Base-by-base conservation (phyloP, 2,888 invertebrate genomes). In the Drymonia ruficornis region DNA sequence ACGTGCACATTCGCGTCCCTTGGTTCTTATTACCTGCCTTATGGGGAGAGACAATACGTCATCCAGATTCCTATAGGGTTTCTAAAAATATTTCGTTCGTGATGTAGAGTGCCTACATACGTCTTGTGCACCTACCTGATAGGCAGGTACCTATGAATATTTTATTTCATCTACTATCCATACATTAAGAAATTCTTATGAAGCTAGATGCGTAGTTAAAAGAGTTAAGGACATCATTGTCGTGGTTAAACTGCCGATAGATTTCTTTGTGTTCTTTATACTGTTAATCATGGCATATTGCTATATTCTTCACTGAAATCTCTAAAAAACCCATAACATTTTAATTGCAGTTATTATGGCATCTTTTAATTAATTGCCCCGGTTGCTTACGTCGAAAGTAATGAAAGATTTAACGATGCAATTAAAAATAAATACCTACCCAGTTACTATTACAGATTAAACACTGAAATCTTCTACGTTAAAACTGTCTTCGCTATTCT, bases 11-110 rank as follows among this genome's bases (percentile, higher is more conserved):
- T 65, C 58, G 53, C 49, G 61, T 68, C 58, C 58, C 66, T 64
- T 67, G 65, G 64, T 70, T 81, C 71, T 62, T 70, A 72, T 83
- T 76, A 76, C 78, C 67, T 74, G 66, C 74, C 72, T 71, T 76
- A 72, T 76, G 72, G 68, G 78, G 75, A 75, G 64, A 69, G 71
- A 80, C 73, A 81, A 77, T 78, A 80, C 67, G 67, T 62, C 71
- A 72, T 71, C 65, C 65, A 76, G 69, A 78, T 73, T 74, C 61
- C 70, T 78, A 67, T 71, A 74, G 61, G 80, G 78, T 74, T 81
- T 81, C 78, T 63, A 65, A 67, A 59, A 65, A 68, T 59, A 60
- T 69, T 53, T 61, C 53, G 48, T 48, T 44, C 50, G 49, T n/a
- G 36, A 51, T 49, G 34, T 49, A 56, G 49, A 40, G 13, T 36